phyloP scores from a whole-genome alignment of 2,113 vertebrate genomes.

The Prietella phreatophila region DNA sequence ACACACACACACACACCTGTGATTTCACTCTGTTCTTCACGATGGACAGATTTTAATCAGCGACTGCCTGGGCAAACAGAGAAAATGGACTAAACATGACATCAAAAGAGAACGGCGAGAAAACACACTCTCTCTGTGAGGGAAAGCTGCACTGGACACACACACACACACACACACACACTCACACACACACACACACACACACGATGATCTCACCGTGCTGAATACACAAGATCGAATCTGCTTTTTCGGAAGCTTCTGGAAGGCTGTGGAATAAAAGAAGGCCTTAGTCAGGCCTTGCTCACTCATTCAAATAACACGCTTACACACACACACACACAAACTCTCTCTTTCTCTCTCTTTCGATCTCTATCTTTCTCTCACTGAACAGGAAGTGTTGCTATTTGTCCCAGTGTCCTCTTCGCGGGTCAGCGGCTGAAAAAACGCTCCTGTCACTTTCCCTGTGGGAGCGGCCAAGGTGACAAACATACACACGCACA shows the following conservation, averaged over 20 bases:
- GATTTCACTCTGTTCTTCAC: constrained; percentile 11
- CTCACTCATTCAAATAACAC: constrained; percentile 50
- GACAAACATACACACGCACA: constrained; percentile 63
- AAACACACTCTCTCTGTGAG: background rate
- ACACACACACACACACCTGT: constrained; percentile 10
- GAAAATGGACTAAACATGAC: constrained; percentile 2
- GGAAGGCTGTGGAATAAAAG: constrained; percentile 45
- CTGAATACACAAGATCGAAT: constrained; percentile 66
- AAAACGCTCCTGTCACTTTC: constrained; percentile 73
- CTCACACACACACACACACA: constrained; percentile 50
- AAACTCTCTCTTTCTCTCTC: background rate
- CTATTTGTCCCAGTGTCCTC: constrained; percentile 64
- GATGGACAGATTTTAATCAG: constrained; percentile 26
- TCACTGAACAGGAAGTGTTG: constrained; percentile 46
- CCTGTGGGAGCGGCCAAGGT: constrained; percentile 64
- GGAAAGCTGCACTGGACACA: constrained; percentile 37
- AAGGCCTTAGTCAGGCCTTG: constrained; percentile 49
- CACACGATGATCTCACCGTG: constrained; percentile 54
- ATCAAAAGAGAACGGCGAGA: constrained; percentile 34
- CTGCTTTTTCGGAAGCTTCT: constrained; percentile 46
- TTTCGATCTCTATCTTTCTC: no score
- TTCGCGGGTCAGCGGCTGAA: constrained; percentile 73
- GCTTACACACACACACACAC: constrained; percentile 28
- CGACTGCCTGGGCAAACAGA: constrained; percentile 36
- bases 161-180: constrained; percentile 40